Base-by-base conservation (phyloP, 2,888 invertebrate genomes). In the Mellilla xanthometata region DNA sequence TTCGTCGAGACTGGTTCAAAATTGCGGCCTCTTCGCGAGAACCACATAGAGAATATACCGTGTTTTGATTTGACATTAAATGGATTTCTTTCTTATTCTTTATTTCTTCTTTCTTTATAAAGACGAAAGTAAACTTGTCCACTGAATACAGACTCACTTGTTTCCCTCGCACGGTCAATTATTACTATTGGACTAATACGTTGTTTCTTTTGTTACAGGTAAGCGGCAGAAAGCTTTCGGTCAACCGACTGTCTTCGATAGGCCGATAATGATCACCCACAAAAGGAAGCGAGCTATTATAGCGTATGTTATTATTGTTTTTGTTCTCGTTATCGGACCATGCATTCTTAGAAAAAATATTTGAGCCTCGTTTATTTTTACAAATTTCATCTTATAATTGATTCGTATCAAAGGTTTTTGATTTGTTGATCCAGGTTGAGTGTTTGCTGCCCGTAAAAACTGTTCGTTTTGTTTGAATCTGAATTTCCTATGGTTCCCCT, bases 131-230 rank as follows among this genome's bases (percentile, higher is more conserved):
- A n/a, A n/a, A n/a, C n/a, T n/a, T n/a, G n/a, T n/a, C n/a, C n/a
- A n/a, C n/a, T n/a, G n/a, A n/a, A n/a, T n/a, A n/a, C n/a, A n/a
- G n/a, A n/a, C n/a, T n/a, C n/a, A n/a, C n/a, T n/a, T n/a, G n/a
- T n/a, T n/a, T n/a, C n/a, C n/a, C n/a, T n/a, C n/a, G n/a, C n/a
- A n/a, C n/a, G n/a, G n/a, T n/a, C n/a, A n/a, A n/a, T 34, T 4
- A 49, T 52, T 22, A 11, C 39, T 27, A 12, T 24, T 0, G 12
- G 13, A 26, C n/a, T 26, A 12, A 22, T 11, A 12, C 27, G 38
- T 19, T 10, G 8, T 39, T 0, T 27, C 10, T 12, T 32, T 48
- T 49, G 59, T 75, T 75, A 44, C 71, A 75, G 74, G 76, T 75
- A 72, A 72, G 64, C 57, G 39, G 19, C 24, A 33, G 41, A 15